phyloP scores from a whole-genome alignment of 2,888 invertebrate genomes.

The Tetanocera ferruginea region DNA sequence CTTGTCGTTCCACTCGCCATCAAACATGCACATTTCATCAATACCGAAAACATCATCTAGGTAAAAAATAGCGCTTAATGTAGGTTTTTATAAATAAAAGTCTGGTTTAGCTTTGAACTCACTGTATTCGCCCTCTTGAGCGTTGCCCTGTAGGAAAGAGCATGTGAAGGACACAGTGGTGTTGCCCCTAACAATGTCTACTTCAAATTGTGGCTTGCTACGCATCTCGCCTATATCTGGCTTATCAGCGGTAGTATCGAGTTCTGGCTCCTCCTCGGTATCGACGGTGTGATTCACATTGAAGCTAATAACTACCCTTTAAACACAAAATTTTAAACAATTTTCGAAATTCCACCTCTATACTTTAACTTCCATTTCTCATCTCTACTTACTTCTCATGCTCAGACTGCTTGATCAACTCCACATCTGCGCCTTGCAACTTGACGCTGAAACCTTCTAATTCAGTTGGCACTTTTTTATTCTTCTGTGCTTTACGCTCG shows the following conservation, averaged over 20 bases:
- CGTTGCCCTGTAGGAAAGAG: constrained; percentile 79
- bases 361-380: not conserved
- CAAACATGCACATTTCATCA: constrained; percentile 91
- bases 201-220: constrained; percentile 91
- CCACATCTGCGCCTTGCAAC: constrained; percentile 87
- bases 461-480: constrained; percentile 80
- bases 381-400: constrained; percentile 73
- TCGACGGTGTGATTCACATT: constrained; percentile 97
- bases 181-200: constrained; percentile 84
- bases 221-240: constrained; percentile 86
- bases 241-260: constrained; percentile 76
- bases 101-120: constrained; percentile 55
- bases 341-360: not conserved
- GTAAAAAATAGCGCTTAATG: not conserved
- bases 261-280: constrained; percentile 79
- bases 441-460: constrained; percentile 87
- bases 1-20: constrained; percentile 89
- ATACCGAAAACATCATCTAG: constrained; percentile 91
- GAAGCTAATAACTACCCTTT: constrained; percentile 79
- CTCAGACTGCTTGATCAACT: constrained; percentile 79
- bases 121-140: constrained; percentile 82
- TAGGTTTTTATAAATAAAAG: not conserved
- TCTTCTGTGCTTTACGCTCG: constrained; percentile 87
- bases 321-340: not conserved
- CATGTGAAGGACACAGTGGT: constrained; percentile 88